Percentiles rank a stretch among this genome's conserved stretches.
Evolutionary conservation across 2,888 invertebrate genomes (phyloP).

Genomic region (Busseola fusca): DNA sequence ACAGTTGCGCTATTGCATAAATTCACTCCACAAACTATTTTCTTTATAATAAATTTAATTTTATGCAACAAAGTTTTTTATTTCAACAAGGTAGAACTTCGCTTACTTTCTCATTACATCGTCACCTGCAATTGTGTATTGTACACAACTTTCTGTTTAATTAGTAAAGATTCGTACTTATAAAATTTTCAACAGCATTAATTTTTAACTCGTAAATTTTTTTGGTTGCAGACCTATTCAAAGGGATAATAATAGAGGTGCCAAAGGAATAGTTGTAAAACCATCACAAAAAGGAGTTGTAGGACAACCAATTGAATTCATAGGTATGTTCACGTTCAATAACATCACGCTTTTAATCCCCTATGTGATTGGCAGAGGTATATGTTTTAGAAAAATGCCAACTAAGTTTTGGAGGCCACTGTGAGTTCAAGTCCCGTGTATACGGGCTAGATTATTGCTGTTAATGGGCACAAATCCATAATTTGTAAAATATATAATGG

Average conservation of each 20-base stretch:
- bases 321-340: constrained; percentile 90
- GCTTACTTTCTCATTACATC: constrained; percentile 35
- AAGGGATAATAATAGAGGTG: constrained; percentile 93
- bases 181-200: constrained; percentile 20
- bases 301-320: constrained; percentile 98
- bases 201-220: constrained; percentile 50
- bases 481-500: not conserved
- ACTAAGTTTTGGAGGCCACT: not conserved
- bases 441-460: not conserved
- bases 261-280: constrained; percentile 95
- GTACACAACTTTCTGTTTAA: constrained; percentile 40
- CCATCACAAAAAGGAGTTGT: constrained; percentile 92
- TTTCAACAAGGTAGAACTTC: constrained; percentile 37
- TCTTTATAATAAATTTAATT: constrained; percentile 60
- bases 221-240: constrained; percentile 83
- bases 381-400: not conserved
- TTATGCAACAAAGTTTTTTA: constrained; percentile 42
- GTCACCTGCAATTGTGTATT: constrained; percentile 40
- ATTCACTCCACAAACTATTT: constrained; percentile 61
- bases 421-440: not conserved
- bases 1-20: constrained; percentile 67
- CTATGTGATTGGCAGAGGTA: no score
- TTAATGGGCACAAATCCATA: not conserved
- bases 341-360: not conserved
- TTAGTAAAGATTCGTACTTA: constrained; percentile 19